Evolutionary conservation across 2,888 invertebrate species (phyloP).

Genomic region (Drosophila conformis): DNA sequence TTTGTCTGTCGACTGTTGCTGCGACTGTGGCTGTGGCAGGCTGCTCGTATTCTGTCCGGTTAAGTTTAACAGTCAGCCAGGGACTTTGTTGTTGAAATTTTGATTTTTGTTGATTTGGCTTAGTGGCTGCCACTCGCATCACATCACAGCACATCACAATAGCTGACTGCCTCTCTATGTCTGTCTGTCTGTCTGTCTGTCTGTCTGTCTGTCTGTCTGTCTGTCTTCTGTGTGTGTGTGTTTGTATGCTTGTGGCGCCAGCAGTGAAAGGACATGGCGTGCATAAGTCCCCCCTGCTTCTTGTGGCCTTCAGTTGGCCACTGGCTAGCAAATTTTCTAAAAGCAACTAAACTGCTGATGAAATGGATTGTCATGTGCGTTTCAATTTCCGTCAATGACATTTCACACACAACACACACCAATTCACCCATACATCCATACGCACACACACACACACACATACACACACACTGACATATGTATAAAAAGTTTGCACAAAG

Average conservation of each 20-base stretch:
- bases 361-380: slow-evolving; percentile 84
- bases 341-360: slow-evolving; percentile 83
- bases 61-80: slow-evolving; percentile 80
- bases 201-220: slow-evolving; percentile 11
- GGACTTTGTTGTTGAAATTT: slow-evolving; percentile 81
- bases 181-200: slow-evolving; percentile 5
- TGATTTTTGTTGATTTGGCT: slow-evolving; percentile 82
- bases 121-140: slow-evolving; percentile 77
- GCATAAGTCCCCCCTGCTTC: slow-evolving; percentile 9
- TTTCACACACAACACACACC: slow-evolving; percentile 39
- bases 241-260: slow-evolving; percentile 46
- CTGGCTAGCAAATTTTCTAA: slow-evolving; percentile 68
- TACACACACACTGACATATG: slow-evolving; percentile 16
- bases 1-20: slow-evolving; percentile 8
- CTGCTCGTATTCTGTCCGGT: slow-evolving; percentile 61
- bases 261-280: slow-evolving; percentile 24
- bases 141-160: slow-evolving; percentile 56
- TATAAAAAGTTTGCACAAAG: slow-evolving; percentile 69
- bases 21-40: slow-evolving; percentile 6
- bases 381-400: slow-evolving; percentile 83
- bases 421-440: not conserved
- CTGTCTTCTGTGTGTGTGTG: not conserved
- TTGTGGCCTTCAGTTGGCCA: slow-evolving; percentile 24
- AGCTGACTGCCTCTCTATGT: slow-evolving; percentile 2
- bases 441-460: slow-evolving; percentile 14